Evolutionary conservation across 2,113 vertebrate species (phyloP).

Genomic region (Tachycineta bicolor): DNA sequence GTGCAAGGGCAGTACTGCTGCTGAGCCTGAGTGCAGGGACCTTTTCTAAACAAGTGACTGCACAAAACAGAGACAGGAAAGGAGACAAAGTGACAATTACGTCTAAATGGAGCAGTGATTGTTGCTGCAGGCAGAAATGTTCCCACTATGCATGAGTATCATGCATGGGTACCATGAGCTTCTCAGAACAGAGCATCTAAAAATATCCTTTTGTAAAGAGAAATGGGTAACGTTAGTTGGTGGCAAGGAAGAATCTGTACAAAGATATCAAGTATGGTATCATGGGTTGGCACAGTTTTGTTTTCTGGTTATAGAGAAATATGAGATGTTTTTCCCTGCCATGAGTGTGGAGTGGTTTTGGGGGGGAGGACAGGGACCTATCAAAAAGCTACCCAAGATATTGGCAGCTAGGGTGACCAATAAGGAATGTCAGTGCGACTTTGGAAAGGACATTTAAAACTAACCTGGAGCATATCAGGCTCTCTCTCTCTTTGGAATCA

Average conservation of each 20-base stretch:
- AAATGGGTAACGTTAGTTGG: neutral
- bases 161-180: neutral
- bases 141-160: accelerated
- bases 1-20: neutral
- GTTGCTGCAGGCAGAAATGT: neutral
- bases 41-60: neutral
- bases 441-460: too few species aligned
- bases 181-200: neutral
- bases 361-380: too few species aligned
- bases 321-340: too few species aligned
- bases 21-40: neutral
- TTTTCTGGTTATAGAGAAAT: too few species aligned
- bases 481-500: too few species aligned
- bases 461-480: too few species aligned
- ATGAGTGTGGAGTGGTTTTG: too few species aligned
- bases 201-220: neutral
- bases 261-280: neutral
- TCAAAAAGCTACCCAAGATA: too few species aligned
- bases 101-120: neutral
- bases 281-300: too few species aligned
- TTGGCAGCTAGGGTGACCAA: too few species aligned
- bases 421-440: too few species aligned
- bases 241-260: neutral
- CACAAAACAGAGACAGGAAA: neutral
- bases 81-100: neutral